A percentile compares a stretch with the other conserved stretches of the same genome.
phyloP scores from a whole-genome alignment of 2,888 invertebrate species.

The Rapana venosa region DNA sequence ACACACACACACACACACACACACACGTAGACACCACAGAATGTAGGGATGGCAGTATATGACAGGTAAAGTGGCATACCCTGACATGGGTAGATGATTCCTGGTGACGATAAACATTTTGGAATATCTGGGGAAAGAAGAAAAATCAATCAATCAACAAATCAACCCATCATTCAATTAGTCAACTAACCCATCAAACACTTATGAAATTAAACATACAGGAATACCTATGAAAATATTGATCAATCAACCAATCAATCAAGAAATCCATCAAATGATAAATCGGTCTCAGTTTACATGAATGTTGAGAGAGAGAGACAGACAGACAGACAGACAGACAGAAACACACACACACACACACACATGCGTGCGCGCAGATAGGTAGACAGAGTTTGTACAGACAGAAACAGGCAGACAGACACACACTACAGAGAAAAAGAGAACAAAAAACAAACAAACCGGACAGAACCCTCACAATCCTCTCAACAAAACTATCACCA shows the following conservation, averaged over 20 bases:
- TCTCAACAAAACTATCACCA: no score
- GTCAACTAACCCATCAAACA: neutral
- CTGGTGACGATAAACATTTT: neutral
- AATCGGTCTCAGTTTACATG: neutral
- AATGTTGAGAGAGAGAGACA: neutral
- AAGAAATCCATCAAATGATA: neutral
- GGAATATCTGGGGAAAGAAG: neutral
- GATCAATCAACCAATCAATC: neutral
- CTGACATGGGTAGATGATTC: neutral
- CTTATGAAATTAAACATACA: neutral
- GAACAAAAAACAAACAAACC: no score
- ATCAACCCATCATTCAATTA: neutral
- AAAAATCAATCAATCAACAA: neutral
- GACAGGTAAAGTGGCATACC: neutral
- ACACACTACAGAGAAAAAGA: no score
- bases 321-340: neutral
- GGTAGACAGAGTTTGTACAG: no score
- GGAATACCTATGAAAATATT: no score
- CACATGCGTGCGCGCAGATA: no score
- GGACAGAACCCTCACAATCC: no score
- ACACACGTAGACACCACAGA: neutral
- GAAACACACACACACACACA: no score
- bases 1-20: slow-evolving; percentile 1
- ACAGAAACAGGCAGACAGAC: no score
- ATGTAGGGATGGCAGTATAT: neutral